Evolutionary conservation across 2,113 vertebrate species (phyloP).

Genomic region (Spizaetus ornatus): DNA sequence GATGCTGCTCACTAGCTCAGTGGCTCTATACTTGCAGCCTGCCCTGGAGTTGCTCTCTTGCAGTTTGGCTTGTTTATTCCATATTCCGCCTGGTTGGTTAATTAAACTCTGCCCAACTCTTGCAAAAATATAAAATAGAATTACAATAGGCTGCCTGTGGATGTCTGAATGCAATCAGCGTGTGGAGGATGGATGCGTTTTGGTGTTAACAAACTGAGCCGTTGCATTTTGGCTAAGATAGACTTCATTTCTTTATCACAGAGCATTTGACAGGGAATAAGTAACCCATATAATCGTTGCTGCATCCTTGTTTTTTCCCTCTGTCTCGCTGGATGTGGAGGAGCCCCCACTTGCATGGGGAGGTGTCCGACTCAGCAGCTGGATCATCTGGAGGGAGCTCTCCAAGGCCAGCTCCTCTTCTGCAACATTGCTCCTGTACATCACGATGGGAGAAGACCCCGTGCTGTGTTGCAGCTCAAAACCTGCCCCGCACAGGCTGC

Average conservation of each 20-base stretch:
- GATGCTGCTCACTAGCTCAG: neutral
- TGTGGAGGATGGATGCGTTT: neutral
- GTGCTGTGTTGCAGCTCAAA: neutral
- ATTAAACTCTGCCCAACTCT: neutral
- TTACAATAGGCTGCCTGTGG: neutral
- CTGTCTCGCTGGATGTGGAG: rapidly evolving
- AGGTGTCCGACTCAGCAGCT: neutral
- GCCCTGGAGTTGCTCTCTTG: neutral
- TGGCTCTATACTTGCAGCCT: neutral
- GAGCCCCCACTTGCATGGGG: rapidly evolving
- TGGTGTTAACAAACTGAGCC: neutral
- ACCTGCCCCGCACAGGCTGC: neutral
- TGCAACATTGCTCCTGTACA: neutral
- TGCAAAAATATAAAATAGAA: neutral
- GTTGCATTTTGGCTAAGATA: neutral
- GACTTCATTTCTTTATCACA: neutral
- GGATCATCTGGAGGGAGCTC: neutral
- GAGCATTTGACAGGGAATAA: neutral
- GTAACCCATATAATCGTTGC: neutral
- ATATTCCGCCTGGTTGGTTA: neutral
- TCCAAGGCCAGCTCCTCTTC: neutral
- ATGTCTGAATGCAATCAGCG: neutral
- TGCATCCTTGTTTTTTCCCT: neutral
- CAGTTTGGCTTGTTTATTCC: neutral
- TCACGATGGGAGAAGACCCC: rapidly evolving